phyloP scores from a whole-genome alignment of 2,797 vertebrate genomes.

The Phataginus tetradactyla region DNA sequence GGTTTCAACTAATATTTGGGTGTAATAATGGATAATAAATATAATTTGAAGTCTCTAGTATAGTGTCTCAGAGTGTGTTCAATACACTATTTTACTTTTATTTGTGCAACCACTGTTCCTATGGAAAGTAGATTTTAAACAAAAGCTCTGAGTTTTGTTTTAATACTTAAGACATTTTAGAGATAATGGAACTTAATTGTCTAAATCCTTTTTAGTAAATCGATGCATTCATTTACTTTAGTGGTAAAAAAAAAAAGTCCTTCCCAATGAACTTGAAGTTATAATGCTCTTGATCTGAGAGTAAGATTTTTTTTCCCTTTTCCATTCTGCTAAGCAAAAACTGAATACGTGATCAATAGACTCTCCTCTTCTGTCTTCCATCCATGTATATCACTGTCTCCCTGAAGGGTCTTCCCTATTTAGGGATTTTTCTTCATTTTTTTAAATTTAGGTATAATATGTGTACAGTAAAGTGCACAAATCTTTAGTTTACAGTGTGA shows the following conservation, averaged over 20 bases:
- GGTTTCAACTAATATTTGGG: neutral
- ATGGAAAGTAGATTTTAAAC: conserved; percentile 12
- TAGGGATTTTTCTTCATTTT: neutral
- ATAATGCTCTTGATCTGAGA: neutral
- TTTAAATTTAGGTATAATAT: neutral
- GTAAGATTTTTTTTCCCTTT: neutral
- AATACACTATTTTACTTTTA: neutral
- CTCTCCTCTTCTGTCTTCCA: neutral
- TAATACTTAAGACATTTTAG: neutral
- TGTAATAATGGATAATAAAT: conserved; percentile 2
- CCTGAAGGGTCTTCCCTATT: neutral
- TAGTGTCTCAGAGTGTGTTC: neutral
- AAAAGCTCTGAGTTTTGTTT: neutral
- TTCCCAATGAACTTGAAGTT: neutral
- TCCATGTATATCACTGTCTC: neutral
- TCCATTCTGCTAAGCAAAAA: neutral
- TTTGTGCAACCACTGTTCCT: neutral
- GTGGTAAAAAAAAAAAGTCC: neutral
- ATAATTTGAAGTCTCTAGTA: neutral
- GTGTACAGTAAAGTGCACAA: neutral
- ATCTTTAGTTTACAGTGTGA: neutral
- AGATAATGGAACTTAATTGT: neutral
- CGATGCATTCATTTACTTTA: conserved; percentile 22
- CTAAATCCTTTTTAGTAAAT: conserved; percentile 33
- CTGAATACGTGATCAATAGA: neutral